phyloP scores from a whole-genome alignment of 2,797 vertebrate genomes.

The Selene dorsalis region DNA sequence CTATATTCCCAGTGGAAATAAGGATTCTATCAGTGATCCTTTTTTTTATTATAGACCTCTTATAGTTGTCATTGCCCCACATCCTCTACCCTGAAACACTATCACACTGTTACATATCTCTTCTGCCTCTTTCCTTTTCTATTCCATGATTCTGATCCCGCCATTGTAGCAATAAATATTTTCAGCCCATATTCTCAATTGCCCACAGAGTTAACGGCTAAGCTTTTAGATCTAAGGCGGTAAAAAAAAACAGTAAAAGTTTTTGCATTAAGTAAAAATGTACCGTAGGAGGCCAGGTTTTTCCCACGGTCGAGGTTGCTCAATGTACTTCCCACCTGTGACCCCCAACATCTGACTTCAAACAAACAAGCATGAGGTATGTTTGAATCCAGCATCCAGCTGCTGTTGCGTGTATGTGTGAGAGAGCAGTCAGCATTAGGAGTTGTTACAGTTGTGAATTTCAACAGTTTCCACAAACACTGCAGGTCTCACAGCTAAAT shows the following conservation, averaged over 20 bases:
- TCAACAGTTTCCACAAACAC: background rate
- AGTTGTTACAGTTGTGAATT: constrained; percentile 7
- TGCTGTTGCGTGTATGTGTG: constrained; percentile 36
- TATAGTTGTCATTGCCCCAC: constrained; percentile 24
- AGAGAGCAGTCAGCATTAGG: background rate
- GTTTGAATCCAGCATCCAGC: constrained; percentile 40
- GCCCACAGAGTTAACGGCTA: background rate
- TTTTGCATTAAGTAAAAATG: constrained; percentile 23
- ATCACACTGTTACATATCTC: constrained; percentile 10
- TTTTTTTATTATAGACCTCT: constrained; percentile 13
- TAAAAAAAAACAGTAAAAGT: background rate
- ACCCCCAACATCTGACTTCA: constrained; percentile 12
- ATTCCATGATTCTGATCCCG: constrained; percentile 5
- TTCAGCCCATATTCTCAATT: background rate
- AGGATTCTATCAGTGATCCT: constrained; percentile 25
- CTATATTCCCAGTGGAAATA: constrained; percentile 34
- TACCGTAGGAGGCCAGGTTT: background rate
- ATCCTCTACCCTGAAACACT: constrained; percentile 24
- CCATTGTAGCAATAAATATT: background rate
- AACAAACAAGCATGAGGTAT: constrained; percentile 39
- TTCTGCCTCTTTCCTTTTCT: constrained; percentile 15
- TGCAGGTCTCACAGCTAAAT: no score
- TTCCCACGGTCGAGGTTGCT: constrained; percentile 3
- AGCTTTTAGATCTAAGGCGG: background rate
- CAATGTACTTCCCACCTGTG: constrained; percentile 18